Base-by-base conservation (phyloP, 1,140 invertebrate genomes). In the Pseudoatta argentina region DNA sequence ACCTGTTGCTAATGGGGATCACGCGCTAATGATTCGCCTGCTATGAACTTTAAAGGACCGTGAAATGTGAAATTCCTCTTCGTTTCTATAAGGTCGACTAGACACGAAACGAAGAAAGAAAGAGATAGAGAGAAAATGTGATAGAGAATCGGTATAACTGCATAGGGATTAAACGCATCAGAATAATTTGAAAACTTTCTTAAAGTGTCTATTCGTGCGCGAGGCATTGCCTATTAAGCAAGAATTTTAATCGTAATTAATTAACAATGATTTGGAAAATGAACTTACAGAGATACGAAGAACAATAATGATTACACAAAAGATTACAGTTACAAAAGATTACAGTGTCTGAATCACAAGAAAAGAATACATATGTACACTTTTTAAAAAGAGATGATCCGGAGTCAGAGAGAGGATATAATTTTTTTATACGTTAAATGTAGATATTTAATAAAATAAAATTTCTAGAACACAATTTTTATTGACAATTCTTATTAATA, bases 1-100 rank as follows among this genome's bases (percentile, higher is more conserved):
- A 87, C 86, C 86, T 87, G 86, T 87, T 87, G 86, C 86, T 87
- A 87, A 85, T 87, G 69, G 69, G 63, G 71, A 83, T 85, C 79
- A 72, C 57, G 79, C 79, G 79, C 77, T 86, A 86, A 86, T 86
- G 77, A 86, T 69, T 72, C 24, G 66, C 64, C 30, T 61, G 64
- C 57, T 83, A 48, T 48, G 16, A 86, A 86, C 66, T 86, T 86
- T 82, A 61, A 82, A 71, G 66, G 44, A 63, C 48, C 77, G 66
- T 83, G 55, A 86, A 72, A 72, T 63, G 24, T 81, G 51, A 53
- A 82, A 83, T 79, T 86, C 64, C 44, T 71, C 44, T 72, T 51
- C 76, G 57, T 73, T 79, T 63, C 44, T n/a, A 14, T 48, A 7
- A 73, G 39, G 10, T 48, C 39, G 39, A 48, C 14, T 53, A 16